Evolutionary conservation across 2,888 invertebrate species (phyloP), one percentile per base, ranked within the genome.

Genomic region (Megalurothrips usitatus): DNA sequence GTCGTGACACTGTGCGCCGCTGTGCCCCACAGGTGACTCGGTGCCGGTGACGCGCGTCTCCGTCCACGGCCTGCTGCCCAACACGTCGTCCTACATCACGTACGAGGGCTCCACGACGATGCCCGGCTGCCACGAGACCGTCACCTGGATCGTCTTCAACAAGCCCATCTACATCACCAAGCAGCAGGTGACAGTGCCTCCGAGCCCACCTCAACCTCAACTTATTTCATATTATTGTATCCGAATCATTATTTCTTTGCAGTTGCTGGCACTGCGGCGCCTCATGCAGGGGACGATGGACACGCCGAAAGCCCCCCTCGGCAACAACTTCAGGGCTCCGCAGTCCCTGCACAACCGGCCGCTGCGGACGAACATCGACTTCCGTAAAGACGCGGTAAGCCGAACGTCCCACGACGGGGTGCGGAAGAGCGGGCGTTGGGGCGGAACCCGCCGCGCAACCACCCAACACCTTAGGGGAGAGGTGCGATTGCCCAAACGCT

Each of bases 111-210:
- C 98, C 78, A 94, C 96, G 82, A 98, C 98, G 81, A 96, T 96
- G 87, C 99, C 99, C 4, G 96, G 97, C 83, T 99, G 99, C 89
- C 94, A 97, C 88, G 99, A 99, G 89, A 98, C 98, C 43, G 98
- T 98, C 88, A 98, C 98, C 85, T 99, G 99, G 99, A 91, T 99
- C 87, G 94, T 99, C 86, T 91, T 98, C 87, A 99, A 99, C 90
- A 97, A 97, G 88, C 99, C 99, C 83, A 96, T 99, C 87, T 98
- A 98, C 89, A 96, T 98, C 88, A 97, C 97, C 83, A 95, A 95
- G 89, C 96, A 97, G 91, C 97, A 98, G 94, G 98, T 97, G 23
- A 23, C 52, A 52, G 52, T 14, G n/a, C n/a, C n/a, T n/a, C n/a
- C n/a, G n/a, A n/a, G n/a, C n/a, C n/a, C n/a, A n/a, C n/a, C 6